Conservation (phyloP, 2,888 invertebrate genomes). For the Cerceris ruficornis region DNA sequence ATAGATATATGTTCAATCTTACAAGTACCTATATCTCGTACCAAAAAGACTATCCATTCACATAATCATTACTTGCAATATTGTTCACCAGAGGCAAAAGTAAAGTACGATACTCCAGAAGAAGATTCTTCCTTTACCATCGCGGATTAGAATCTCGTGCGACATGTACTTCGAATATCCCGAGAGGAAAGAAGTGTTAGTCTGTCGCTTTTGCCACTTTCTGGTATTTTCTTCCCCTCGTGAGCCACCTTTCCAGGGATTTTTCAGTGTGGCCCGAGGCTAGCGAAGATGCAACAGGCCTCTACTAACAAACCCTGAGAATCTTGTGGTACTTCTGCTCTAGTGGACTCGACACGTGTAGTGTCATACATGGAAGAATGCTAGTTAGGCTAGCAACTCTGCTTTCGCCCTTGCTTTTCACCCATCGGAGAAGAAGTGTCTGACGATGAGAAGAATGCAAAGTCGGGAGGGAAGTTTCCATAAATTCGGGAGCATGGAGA, state of each 20-base stretch:
- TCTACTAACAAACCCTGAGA: slow-evolving; percentile 78
- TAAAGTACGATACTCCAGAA: not conserved
- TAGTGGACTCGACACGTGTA: slow-evolving; percentile 80
- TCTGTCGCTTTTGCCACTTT: slow-evolving; percentile 60
- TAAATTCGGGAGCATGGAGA: not conserved
- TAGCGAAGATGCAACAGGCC: slow-evolving; percentile 80
- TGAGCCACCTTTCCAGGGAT: slow-evolving; percentile 53
- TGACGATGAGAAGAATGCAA: slow-evolving; percentile 41
- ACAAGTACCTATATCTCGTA: too few relatives aligned
- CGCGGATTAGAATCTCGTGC: slow-evolving; percentile 49
- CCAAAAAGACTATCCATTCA: too few relatives aligned
- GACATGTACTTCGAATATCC: slow-evolving; percentile 49
- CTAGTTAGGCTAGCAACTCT: slow-evolving; percentile 72
- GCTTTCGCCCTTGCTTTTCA: slow-evolving; percentile 46
- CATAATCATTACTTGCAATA: too few relatives aligned
- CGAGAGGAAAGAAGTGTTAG: slow-evolving; percentile 47
- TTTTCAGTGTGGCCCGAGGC: slow-evolving; percentile 75
- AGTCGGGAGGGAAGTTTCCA: slow-evolving; percentile 26
- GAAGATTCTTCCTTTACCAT: slow-evolving; percentile 7
- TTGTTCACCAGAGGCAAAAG: too few relatives aligned
- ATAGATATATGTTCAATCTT: too few relatives aligned
- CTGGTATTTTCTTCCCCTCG: slow-evolving; percentile 54
- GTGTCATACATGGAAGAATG: slow-evolving; percentile 80
- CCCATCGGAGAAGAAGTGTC: slow-evolving; percentile 32
- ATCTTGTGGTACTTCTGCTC: slow-evolving; percentile 77